Evolutionary conservation across 2,888 invertebrate genomes (phyloP), one percentile per base, ranked within the genome.

Genomic region (Notodonta dromedarius): DNA sequence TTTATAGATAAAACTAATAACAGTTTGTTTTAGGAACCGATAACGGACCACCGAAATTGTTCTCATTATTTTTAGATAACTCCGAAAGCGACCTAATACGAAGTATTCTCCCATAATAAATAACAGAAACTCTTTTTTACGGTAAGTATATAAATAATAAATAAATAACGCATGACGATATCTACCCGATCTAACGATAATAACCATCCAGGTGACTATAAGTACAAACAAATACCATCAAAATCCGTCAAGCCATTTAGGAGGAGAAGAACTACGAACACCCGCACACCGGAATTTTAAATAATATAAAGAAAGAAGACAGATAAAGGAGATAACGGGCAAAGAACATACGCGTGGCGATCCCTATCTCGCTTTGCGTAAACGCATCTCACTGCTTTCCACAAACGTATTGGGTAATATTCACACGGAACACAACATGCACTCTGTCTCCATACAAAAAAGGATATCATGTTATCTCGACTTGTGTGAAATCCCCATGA

Each of bases 401-500:
- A 52, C 4, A 54, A 39, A 39, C n/a, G n/a, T 50, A 51, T 51
- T 52, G 12, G 13, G 54, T 39, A 39, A 39, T 54, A 2, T 5
- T 54, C 39, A 8, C 39, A 54, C 39, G 14, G 59, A 54, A 58
- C 51, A 58, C 54, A 65, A 14, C 51, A 56, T 46, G n/a, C 14
- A 14, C 52, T 59, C n/a, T n/a, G n/a, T n/a, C n/a, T n/a, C 56
- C 51, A 24, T 57, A 8, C 11, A 32, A 63, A 60, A 24, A 69
- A 65, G 32, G 48, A 61, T 60, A 14, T 16, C 50, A 57, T 39
- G 24, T 66, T 65, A 66, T 70, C 65, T 60, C 50, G 14, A 46
- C 24, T 13, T 65, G 55, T 58, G 59, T 57, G 59, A 55, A 60
- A 70, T 65, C 60, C 60, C 60, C 60, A 58, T 61, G 61, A 76